phyloP scores from a whole-genome alignment of 2,888 invertebrate genomes.

The Diaphora mendica region DNA sequence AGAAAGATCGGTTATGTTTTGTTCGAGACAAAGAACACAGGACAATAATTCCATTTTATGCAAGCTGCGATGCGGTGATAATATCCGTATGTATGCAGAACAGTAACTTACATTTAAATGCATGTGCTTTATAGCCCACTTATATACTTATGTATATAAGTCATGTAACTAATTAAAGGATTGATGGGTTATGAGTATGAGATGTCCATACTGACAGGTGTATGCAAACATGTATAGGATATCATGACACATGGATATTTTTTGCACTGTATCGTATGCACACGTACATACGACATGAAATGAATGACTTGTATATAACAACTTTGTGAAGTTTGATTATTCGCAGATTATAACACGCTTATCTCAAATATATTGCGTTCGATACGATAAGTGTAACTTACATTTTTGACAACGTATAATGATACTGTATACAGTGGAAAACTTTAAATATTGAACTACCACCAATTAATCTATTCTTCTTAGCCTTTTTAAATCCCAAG shows the following conservation, averaged over 20 bases:
- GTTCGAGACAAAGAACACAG: constrained; percentile 26
- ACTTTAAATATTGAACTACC: background rate
- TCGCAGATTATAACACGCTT: background rate
- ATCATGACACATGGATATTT: background rate
- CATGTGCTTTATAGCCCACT: too few species aligned
- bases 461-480: background rate
- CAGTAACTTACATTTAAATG: background rate
- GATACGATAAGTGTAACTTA: background rate
- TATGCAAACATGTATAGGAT: background rate
- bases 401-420: background rate
- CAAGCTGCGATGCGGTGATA: background rate
- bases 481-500: too few species aligned
- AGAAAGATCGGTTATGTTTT: constrained; percentile 7
- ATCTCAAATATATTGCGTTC: background rate
- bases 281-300: background rate
- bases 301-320: background rate
- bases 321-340: background rate
- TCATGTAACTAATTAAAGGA: background rate
- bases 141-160: constrained; percentile 2
- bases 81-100: constrained; percentile 2
- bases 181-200: background rate
- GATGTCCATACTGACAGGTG: background rate
- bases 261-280: background rate
- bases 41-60: constrained; percentile 26
- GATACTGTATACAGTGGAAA: background rate